Evolutionary conservation across 2,113 vertebrate species (phyloP).

Genomic region (Guaruba guarouba): DNA sequence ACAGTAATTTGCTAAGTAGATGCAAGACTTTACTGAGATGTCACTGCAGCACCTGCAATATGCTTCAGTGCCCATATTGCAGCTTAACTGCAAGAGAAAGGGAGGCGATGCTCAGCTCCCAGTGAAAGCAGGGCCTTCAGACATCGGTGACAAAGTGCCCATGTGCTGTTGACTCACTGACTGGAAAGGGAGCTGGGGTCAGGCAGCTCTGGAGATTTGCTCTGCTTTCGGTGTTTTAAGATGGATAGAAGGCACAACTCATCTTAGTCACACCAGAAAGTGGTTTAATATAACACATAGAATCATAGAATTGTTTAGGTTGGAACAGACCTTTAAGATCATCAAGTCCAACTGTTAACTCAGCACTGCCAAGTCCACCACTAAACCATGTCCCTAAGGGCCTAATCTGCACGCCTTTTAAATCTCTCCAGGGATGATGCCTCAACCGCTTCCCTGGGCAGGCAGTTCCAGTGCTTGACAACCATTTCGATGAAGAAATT

Average conservation of each 20-base stretch:
- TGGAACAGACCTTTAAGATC: background rate
- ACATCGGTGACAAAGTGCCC: background rate
- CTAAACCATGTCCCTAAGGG: background rate
- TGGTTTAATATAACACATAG: background rate
- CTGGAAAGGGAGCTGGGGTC: background rate
- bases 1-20: background rate
- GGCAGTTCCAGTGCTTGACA: background rate
- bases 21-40: background rate
- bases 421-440: background rate
- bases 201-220: background rate
- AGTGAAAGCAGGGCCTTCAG: background rate
- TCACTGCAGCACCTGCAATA: background rate
- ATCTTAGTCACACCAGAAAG: background rate
- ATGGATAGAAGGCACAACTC: background rate
- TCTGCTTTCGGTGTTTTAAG: background rate
- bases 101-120: background rate
- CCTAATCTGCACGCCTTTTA: background rate
- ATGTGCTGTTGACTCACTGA: background rate
- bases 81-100: background rate
- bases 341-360: background rate
- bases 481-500: background rate
- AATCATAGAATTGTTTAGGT: background rate
- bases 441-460: background rate
- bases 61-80: background rate
- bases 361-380: background rate